Evolutionary conservation across 2,888 invertebrate genomes (phyloP).

Genomic region (Elegia similella): DNA sequence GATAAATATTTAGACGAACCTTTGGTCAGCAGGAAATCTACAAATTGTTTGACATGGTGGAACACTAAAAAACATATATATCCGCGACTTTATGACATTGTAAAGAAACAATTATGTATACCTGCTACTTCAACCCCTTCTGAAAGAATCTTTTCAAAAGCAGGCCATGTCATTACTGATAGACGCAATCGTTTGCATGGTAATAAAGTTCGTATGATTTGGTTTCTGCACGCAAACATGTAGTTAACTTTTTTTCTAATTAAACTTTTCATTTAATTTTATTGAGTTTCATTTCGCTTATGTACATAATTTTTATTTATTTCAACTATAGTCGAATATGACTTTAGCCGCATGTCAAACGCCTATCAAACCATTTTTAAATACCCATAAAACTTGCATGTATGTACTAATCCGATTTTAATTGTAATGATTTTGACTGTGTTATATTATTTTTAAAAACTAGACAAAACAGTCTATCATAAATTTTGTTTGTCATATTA

Average conservation of each 20-base stretch:
- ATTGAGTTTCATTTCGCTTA: background rate
- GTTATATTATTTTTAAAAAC: background rate
- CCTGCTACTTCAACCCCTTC: constrained; percentile 6
- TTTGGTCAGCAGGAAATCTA: constrained; percentile 9
- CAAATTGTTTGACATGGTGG: constrained; percentile 6
- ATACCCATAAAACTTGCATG: background rate
- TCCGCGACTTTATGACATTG: constrained; percentile 1
- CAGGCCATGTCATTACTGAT: background rate
- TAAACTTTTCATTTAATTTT: background rate
- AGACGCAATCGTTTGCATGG: constrained; percentile 12
- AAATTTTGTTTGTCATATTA: background rate
- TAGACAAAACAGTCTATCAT: background rate
- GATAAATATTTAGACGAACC: constrained; percentile 5
- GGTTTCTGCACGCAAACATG: constrained; percentile 12
- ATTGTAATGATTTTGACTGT: background rate
- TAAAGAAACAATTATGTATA: constrained; percentile 7
- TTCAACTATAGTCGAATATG: background rate
- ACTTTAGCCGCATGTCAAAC: background rate
- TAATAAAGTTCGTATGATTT: constrained; percentile 13
- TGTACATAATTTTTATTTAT: background rate
- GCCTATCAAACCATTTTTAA: background rate
- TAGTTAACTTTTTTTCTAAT: background rate
- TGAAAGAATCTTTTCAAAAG: constrained; percentile 7
- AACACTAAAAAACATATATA: constrained; percentile 4
- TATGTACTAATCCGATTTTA: background rate